A percentile compares a stretch with the other conserved stretches of the same genome.
Evolutionary conservation across 2,797 vertebrate species (phyloP).

Genomic region (Acrossocheilus wenchowensis): DNA sequence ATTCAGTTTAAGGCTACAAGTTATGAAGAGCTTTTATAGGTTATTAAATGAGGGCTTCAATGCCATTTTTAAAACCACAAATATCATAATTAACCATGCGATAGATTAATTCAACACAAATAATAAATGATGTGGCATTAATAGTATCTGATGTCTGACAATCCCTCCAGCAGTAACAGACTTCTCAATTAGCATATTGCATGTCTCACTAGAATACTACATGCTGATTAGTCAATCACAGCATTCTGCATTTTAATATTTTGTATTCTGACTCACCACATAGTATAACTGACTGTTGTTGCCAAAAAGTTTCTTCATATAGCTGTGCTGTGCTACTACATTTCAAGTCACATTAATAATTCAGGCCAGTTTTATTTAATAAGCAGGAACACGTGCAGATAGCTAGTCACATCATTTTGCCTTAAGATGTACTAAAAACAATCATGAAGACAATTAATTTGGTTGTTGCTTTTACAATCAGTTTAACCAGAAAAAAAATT

Average conservation of each 20-base stretch:
- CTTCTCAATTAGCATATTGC: background rate
- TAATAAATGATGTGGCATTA: background rate
- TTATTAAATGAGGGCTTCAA: background rate
- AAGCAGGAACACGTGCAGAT: background rate
- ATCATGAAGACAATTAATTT: background rate
- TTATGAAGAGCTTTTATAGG: background rate
- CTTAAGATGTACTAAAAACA: no score
- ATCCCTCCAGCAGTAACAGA: background rate
- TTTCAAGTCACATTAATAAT: background rate
- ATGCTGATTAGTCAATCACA: background rate
- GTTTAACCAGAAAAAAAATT: no score
- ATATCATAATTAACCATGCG: background rate
- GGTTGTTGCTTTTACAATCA: no score
- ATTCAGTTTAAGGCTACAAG: background rate
- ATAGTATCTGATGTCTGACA: background rate
- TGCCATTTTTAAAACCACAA: background rate
- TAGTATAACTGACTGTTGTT: background rate
- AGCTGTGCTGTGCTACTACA: background rate
- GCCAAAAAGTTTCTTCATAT: background rate
- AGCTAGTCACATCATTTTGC: background rate
- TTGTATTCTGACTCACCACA: background rate
- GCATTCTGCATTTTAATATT: background rate
- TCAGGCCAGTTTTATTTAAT: background rate
- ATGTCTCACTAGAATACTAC: background rate
- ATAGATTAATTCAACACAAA: background rate